These are phyloP conservation scores for Pelmatolapia mariae DNA, from an alignment of 2,113 vertebrate genomes.

Conservation along the genomic window DNA sequence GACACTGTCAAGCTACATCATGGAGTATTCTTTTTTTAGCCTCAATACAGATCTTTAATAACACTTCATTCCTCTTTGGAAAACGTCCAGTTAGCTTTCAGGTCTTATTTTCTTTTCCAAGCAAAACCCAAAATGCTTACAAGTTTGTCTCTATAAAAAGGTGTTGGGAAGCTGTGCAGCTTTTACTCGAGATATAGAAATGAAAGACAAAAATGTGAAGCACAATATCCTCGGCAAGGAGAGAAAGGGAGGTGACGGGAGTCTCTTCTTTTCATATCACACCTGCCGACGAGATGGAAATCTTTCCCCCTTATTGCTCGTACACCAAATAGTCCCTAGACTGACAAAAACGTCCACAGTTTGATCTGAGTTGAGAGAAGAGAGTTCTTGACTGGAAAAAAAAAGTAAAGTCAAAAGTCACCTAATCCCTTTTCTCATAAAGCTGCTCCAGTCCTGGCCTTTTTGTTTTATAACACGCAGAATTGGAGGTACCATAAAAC, in stretches of 20 bases:
- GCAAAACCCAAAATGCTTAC: not conserved
- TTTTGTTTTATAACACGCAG: not conserved
- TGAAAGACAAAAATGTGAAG: constrained; percentile 20
- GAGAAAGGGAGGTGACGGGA: not conserved
- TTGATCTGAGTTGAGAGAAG: constrained; percentile 8
- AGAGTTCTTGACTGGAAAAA: not conserved
- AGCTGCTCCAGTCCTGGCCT: not conserved
- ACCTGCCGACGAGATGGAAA: constrained; percentile 22
- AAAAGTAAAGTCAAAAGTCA: constrained; percentile 31
- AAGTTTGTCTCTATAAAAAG: not conserved
- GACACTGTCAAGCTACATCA: not conserved
- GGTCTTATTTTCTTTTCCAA: not conserved
- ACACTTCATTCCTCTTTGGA: not conserved
- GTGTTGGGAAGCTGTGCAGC: not conserved
- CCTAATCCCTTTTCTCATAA: not conserved
- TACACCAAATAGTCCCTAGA: not conserved
- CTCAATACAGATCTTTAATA: not conserved
- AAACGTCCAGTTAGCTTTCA: not conserved
- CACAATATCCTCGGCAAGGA: not conserved
- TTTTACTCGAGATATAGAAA: not conserved
- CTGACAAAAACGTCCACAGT: constrained; percentile 13
- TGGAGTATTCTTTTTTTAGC: not conserved
- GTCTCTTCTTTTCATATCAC: constrained; percentile 1
- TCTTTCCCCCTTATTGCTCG: constrained; percentile 14
- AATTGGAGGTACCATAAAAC: not conserved